Conservation (phyloP, 2,888 invertebrate genomes). For the Cantharis flavilabris region DNA sequence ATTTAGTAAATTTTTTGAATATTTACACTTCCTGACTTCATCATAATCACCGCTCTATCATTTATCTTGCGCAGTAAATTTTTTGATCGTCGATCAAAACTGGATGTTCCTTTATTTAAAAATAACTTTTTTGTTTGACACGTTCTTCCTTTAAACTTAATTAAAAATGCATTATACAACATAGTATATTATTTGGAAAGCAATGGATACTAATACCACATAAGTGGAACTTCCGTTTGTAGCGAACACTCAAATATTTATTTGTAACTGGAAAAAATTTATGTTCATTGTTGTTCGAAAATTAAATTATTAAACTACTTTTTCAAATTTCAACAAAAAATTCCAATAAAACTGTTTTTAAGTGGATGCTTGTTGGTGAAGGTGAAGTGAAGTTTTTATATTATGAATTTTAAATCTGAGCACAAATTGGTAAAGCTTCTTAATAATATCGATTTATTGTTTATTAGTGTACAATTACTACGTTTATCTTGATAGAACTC, state of each 20-base stretch:
- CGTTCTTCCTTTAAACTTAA: background rate
- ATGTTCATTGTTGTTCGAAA: background rate
- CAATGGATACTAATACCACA: background rate
- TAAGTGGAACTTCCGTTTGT: background rate
- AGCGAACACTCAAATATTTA: background rate
- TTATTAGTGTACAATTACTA: background rate
- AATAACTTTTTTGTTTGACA: background rate
- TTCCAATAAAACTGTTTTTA: background rate
- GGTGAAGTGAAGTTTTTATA: background rate
- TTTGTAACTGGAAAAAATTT: background rate
- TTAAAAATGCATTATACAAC: background rate
- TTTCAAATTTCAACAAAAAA: background rate
- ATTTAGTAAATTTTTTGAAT: background rate
- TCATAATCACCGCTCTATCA: background rate
- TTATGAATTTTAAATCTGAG: background rate
- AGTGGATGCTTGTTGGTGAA: background rate
- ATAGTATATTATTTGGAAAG: background rate
- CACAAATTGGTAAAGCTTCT: background rate
- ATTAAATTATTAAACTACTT: background rate
- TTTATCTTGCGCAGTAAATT: background rate
- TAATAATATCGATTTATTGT: background rate
- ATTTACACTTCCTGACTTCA: slow-evolving; percentile 5
- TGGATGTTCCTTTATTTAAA: background rate
- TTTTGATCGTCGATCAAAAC: background rate
- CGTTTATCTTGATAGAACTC: background rate